A percentile compares a stretch with the other conserved stretches of the same genome.
These are phyloP conservation scores for Baccha elongata DNA, from an alignment of 2,888 invertebrate species.

Conservation along the genomic window DNA sequence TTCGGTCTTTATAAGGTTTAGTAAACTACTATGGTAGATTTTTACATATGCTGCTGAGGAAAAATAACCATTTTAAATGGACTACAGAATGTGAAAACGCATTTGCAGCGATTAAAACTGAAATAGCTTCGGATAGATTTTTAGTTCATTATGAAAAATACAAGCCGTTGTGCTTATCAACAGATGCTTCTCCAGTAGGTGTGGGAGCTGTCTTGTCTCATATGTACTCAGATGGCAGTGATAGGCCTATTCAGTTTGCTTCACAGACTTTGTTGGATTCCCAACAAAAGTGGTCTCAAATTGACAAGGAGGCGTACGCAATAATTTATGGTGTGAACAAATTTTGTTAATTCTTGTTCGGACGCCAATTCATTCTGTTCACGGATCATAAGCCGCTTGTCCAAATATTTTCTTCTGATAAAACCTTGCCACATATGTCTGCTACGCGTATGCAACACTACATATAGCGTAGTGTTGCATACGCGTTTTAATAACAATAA, in stretches of 20 bases:
- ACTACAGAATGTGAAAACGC: conserved; percentile 63
- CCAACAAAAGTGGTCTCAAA: conserved; percentile 14
- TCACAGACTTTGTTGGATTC: conserved; percentile 12
- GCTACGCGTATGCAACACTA: conserved; percentile 16
- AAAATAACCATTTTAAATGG: conserved; percentile 74
- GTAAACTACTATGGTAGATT: conserved; percentile 26
- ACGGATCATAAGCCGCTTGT: too few species aligned
- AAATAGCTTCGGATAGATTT: conserved; percentile 3
- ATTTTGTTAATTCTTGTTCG: neutral
- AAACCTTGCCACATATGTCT: conserved; percentile 18
- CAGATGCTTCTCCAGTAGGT: conserved; percentile 63
- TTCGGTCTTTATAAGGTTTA: conserved; percentile 4
- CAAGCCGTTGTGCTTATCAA: conserved; percentile 3
- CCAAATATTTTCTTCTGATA: conserved; percentile 20
- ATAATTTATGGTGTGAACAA: conserved; percentile 18
- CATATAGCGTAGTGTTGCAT: conserved; percentile 34
- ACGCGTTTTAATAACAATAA: conserved; percentile 46
- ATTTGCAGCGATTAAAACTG: conserved; percentile 74
- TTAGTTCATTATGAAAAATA: conserved; percentile 9
- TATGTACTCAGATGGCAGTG: conserved; percentile 76
- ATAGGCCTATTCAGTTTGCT: too few species aligned
- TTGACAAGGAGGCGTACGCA: too few species aligned
- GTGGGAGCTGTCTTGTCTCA: conserved; percentile 77
- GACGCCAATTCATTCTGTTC: conserved; percentile 6
- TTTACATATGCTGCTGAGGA: conserved; percentile 66